Evolutionary conservation across 1,140 invertebrate species (phyloP), one percentile per base, ranked within the genome.

Genomic region (Trichonephila clavipes): DNA sequence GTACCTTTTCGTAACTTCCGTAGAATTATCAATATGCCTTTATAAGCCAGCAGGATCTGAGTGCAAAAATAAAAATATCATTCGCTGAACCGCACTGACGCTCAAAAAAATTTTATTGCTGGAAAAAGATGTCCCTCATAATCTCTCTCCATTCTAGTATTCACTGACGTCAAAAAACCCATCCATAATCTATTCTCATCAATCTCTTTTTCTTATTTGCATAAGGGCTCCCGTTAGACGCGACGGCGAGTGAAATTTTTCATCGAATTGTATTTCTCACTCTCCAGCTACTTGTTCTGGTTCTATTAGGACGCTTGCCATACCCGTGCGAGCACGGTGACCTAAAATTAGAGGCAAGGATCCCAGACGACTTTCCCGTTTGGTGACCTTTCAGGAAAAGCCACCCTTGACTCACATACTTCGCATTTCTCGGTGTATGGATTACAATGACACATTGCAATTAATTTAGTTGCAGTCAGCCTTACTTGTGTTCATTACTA

Each of bases 291-390:
- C 28, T 18, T 18, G 72, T 34, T 77, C 28, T 77, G 24, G 72
- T 77, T 77, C 72, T 34, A 34, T 4, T 77, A 77, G 72, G 72
- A 77, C 24, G 72, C 28, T 34, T 77, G 72, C 72, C 72, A 77
- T 19, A 21, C 62, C 3, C 18, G 21, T 21, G 61, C 51, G 28
- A 16, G 24, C 72, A 16, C 16, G 34, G 24, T 77, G 72, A 77
- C 72, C 72, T 77, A 77, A 77, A 77, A 77, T 77, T 77, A 77
- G 72, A 77, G 72, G 40, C 72, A 77, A 77, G 72, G 72, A 77
- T 77, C 28, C 24, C 72, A 40, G 28, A 19, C 72, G 72, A 77
- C 72, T 77, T 77, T 34, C 18, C 51, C 34, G 72, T 28, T 6
- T 40, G 72, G 72, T 77, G 72, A 77, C 72, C 72, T 77, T 77